Evolutionary conservation across 2,888 invertebrate species (phyloP).

Genomic region (Cataglyphis livida): DNA sequence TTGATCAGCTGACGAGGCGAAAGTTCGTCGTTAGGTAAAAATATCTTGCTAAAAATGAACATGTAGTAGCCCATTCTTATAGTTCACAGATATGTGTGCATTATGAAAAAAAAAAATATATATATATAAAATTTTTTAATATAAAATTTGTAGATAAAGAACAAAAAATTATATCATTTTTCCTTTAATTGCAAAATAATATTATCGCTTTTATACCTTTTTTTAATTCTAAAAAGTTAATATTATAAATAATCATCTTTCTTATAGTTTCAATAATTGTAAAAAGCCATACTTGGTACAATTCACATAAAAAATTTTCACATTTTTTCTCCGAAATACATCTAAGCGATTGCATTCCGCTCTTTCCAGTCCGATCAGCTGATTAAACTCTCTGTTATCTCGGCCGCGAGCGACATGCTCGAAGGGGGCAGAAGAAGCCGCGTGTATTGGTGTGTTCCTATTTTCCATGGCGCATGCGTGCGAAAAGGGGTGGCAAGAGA

Average conservation of each 20-base stretch:
- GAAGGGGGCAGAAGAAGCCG: slow-evolving; percentile 27
- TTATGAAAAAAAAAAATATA: neutral
- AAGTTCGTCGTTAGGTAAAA: slow-evolving; percentile 54
- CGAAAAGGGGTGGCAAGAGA: slow-evolving; percentile 39
- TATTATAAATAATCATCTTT: slow-evolving; percentile 3
- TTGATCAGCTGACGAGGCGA: slow-evolving; percentile 70
- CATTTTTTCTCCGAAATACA: neutral
- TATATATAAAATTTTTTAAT: neutral
- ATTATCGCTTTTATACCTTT: neutral
- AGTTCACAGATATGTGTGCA: slow-evolving; percentile 1
- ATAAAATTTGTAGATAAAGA: neutral
- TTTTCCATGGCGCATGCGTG: slow-evolving; percentile 47
- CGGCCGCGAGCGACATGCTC: slow-evolving; percentile 83
- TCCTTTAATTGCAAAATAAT: neutral
- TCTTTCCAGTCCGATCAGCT: slow-evolving; percentile 59
- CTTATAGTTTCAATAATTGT: neutral
- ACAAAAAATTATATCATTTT: neutral
- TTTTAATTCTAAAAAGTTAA: neutral
- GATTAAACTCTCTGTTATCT: slow-evolving; percentile 85
- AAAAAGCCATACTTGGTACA: neutral
- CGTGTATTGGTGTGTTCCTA: slow-evolving; percentile 23
- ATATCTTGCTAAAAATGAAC: slow-evolving; percentile 2
- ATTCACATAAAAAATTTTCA: neutral
- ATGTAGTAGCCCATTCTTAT: neutral
- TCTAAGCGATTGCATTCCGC: neutral